phyloP scores from a whole-genome alignment of 2,113 vertebrate genomes.

The Actenoides hombroni region DNA sequence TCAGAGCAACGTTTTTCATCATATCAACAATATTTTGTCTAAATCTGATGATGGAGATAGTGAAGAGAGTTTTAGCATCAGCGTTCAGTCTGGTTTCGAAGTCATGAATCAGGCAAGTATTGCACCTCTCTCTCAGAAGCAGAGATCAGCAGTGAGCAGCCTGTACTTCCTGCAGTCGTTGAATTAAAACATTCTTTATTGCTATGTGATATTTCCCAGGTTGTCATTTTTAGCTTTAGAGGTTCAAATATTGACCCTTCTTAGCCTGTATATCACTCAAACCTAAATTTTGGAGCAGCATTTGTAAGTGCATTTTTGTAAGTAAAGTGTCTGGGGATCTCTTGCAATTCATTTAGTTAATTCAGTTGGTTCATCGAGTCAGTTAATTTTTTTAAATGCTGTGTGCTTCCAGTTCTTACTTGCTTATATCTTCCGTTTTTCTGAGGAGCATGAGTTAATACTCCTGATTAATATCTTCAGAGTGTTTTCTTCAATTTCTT shows the following conservation, averaged over 20 bases:
- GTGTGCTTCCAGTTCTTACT: neutral
- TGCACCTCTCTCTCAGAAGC: neutral
- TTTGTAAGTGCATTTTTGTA: neutral
- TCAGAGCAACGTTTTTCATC: slow-evolving; percentile 99
- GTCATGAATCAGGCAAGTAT: slow-evolving; percentile 90
- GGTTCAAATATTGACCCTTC: neutral
- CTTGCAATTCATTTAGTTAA: neutral
- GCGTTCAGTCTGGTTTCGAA: slow-evolving; percentile 96
- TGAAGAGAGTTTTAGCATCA: slow-evolving; percentile 98
- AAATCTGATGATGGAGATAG: slow-evolving; percentile 99
- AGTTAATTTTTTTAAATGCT: neutral
- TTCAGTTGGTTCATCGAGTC: neutral
- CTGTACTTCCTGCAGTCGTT: neutral
- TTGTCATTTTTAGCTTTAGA: neutral
- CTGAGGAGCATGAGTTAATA: neutral
- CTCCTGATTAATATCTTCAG: neutral
- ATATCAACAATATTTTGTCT: slow-evolving; percentile 99
- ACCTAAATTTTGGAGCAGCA: neutral
- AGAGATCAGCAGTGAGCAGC: neutral
- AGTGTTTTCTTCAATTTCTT: neutral
- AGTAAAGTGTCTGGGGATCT: neutral
- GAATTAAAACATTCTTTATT: neutral
- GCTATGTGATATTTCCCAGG: neutral
- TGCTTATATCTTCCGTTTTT: neutral
- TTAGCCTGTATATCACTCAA: neutral